Conservation (phyloP, 2,888 invertebrate species). For the Hirtodrosophila alboralis region DNA sequence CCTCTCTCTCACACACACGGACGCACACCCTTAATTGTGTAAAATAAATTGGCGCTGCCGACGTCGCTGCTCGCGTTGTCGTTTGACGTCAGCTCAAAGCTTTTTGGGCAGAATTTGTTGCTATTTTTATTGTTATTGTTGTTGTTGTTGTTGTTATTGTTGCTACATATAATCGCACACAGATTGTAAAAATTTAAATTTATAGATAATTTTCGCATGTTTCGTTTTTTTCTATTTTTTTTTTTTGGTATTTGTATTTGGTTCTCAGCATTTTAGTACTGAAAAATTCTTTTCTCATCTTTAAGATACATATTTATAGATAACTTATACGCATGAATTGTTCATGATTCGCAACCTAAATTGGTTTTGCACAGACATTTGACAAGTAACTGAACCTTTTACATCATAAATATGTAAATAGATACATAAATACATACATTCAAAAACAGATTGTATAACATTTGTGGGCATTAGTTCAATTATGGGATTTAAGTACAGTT, state of each 20-base stretch:
- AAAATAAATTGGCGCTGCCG: constrained; percentile 77
- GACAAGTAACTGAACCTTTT: too few relatives aligned
- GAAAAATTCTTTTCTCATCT: too few relatives aligned
- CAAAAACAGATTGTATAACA: too few relatives aligned
- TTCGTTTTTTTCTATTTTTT: constrained; percentile 45
- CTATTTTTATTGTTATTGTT: constrained; percentile 29
- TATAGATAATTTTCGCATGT: constrained; percentile 80
- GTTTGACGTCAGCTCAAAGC: constrained; percentile 78
- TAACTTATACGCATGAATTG: constrained; percentile 17
- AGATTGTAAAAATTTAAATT: constrained; percentile 80
- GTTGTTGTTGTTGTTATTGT: constrained; percentile 32
- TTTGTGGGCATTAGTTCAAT: too few relatives aligned
- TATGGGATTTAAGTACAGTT: too few relatives aligned
- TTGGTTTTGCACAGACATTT: too few relatives aligned
- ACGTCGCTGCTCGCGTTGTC: constrained; percentile 40
- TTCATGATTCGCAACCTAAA: too few relatives aligned
- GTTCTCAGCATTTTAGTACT: constrained; percentile 1
- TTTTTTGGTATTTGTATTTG: constrained; percentile 16
- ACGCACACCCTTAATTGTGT: constrained; percentile 79
- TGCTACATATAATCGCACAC: constrained; percentile 71
- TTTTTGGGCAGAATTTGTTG: constrained; percentile 72
- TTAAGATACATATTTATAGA: constrained; percentile 19
- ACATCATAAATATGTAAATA: too few relatives aligned
- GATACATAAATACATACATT: too few relatives aligned
- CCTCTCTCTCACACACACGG: constrained; percentile 24